Conservation (phyloP, 2,888 invertebrate species). For the Aphodius sticticus region DNA sequence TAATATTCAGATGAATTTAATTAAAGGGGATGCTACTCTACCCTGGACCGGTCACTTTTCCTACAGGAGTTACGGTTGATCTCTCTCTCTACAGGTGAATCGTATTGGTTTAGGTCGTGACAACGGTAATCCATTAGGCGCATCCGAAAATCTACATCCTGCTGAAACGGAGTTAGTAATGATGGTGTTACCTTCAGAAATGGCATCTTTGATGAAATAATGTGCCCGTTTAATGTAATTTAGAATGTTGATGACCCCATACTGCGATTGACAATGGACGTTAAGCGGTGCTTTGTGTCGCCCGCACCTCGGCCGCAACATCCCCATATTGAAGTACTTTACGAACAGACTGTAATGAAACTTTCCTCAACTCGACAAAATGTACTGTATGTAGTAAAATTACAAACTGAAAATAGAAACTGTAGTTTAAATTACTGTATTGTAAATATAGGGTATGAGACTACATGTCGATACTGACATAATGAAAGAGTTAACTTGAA, state of each 20-base stretch:
- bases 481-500: too few relatives aligned
- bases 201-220: too few relatives aligned
- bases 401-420: not conserved
- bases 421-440: not conserved
- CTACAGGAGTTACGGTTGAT: not conserved
- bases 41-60: not conserved
- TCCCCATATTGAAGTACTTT: not conserved
- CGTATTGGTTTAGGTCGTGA: not conserved
- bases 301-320: not conserved
- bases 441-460: not conserved
- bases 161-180: too few relatives aligned
- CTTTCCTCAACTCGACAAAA: not conserved
- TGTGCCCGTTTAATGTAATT: not conserved
- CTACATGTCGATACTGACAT: too few relatives aligned
- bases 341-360: not conserved
- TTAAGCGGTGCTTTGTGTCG: not conserved
- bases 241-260: not conserved
- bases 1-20: conserved; percentile 4
- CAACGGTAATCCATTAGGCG: not conserved
- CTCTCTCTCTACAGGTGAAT: not conserved
- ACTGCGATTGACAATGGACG: not conserved
- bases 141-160: too few relatives aligned
- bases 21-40: not conserved
- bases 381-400: not conserved
- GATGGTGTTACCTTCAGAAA: too few relatives aligned